Percentiles rank a stretch among this genome's conserved stretches.
These are phyloP conservation scores for Xenopus laevis DNA, from an alignment of 2,113 vertebrate genomes.

Conservation along the genomic window DNA sequence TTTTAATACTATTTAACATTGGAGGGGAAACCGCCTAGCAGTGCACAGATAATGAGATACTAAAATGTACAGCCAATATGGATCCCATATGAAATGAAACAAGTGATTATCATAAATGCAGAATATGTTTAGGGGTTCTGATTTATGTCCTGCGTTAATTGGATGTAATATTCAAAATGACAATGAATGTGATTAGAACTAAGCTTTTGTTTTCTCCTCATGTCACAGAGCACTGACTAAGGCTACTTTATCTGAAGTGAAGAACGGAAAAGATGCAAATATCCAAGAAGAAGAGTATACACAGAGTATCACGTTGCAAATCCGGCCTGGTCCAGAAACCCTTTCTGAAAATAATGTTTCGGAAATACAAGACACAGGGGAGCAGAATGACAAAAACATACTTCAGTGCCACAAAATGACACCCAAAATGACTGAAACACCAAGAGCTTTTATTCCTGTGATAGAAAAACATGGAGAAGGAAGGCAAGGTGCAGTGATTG, in stretches of 20 bases:
- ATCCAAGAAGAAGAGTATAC: conserved; percentile 52
- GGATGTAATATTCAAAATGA: no score
- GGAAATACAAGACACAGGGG: conserved; percentile 53
- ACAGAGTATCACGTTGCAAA: conserved; percentile 75
- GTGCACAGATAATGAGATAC: no score
- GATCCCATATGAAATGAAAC: no score
- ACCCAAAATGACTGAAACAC: conserved; percentile 47
- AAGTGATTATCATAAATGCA: no score
- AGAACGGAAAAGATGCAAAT: conserved; percentile 53
- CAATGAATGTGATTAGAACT: no score
- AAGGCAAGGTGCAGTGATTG: conserved; percentile 66
- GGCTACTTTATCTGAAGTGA: conserved; percentile 54
- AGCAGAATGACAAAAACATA: conserved; percentile 47
- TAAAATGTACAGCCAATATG: no score
- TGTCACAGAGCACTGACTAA: conserved; percentile 66
- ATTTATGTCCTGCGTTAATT: no score
- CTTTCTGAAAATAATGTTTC: conserved; percentile 59
- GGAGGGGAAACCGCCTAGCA: no score
- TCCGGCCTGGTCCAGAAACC: conserved; percentile 55
- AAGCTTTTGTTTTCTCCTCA: background rate
- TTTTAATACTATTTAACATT: no score
- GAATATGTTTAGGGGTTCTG: no score
- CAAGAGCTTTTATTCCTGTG: conserved; percentile 44
- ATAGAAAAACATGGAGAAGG: conserved; percentile 47
- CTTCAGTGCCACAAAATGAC: conserved; percentile 52